Base-by-base conservation (phyloP, 2,888 invertebrate species). In the Catocala sponsa region DNA sequence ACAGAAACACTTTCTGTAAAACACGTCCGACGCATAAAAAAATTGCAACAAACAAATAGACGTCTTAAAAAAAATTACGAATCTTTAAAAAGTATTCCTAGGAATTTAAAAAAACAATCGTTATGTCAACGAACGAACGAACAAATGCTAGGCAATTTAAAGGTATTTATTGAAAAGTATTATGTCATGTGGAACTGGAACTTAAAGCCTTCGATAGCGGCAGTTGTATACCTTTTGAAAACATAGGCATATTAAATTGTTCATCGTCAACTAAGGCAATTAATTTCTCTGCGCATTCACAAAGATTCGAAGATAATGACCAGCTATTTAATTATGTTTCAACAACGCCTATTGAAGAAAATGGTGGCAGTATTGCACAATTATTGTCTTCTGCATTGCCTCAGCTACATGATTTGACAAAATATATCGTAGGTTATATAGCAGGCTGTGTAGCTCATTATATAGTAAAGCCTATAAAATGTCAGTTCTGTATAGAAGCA, bases 161-260 rank as follows among this genome's bases (percentile, higher is more conserved):
- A 59, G 64, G 55, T 1, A 61, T 59, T 44, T 70, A 65, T 38
- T 61, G 49, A 55, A 71, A 71, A 42, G 44, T 74, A 35, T 48
- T 71, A 46, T 66, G 59, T 43, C 64, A 70, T 43, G n/a, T n/a
- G n/a, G n/a, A n/a, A n/a, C 47, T 70, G 55, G 72, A 73, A 50
- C 51, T 70, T 13, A 66, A 66, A 60, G 46, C 56, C 6, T n/a
- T n/a, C n/a, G n/a, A n/a, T n/a, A n/a, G n/a, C n/a, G 70, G 70
- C 13, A 73, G 70, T 50, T 71, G 68, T 56, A 53, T 64, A 15
- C 66, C 70, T n/a, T 43, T 72, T 10, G 70, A 72, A 58, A 61
- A 70, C 46, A 66, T 70, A 13, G 53, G 56, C 51, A 55, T 69
- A 55, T 50, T 70, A 15, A 69, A 7, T 38, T 65, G 70, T 13